These are phyloP conservation scores for Nothoprocta pentlandii DNA, from an alignment of 2,113 vertebrate species.

Conservation along the genomic window DNA sequence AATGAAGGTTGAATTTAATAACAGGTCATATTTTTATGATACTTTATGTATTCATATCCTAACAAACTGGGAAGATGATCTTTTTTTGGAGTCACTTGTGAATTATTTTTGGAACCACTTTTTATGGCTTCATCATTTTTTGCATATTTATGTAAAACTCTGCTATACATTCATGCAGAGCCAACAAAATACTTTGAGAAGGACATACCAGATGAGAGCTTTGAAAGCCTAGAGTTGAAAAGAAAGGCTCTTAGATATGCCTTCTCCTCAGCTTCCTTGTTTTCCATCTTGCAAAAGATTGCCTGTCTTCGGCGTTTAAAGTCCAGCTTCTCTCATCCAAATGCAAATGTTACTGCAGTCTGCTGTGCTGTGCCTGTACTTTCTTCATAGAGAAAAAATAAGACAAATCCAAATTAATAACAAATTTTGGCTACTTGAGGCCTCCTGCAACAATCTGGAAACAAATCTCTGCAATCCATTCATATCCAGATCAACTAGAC, in stretches of 20 bases:
- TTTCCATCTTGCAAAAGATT: neutral
- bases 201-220: neutral
- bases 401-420: neutral
- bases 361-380: neutral
- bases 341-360: neutral
- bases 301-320: neutral
- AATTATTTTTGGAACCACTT: conserved; percentile 55
- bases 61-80: conserved; percentile 43
- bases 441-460: neutral
- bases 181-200: conserved; percentile 6
- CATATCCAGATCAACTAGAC: neutral
- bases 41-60: conserved; percentile 44
- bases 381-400: neutral
- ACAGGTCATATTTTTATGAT: conserved; percentile 33
- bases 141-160: neutral
- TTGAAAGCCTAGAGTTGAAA: neutral
- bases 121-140: conserved; percentile 4
- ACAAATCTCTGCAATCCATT: neutral
- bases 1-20: conserved; percentile 52
- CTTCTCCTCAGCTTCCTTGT: neutral
- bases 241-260: neutral
- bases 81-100: conserved; percentile 56
- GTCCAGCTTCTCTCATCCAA: neutral
- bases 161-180: neutral
- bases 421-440: neutral